Base-by-base conservation (phyloP, 2,113 vertebrate genomes). In the Lathamus discolor region DNA sequence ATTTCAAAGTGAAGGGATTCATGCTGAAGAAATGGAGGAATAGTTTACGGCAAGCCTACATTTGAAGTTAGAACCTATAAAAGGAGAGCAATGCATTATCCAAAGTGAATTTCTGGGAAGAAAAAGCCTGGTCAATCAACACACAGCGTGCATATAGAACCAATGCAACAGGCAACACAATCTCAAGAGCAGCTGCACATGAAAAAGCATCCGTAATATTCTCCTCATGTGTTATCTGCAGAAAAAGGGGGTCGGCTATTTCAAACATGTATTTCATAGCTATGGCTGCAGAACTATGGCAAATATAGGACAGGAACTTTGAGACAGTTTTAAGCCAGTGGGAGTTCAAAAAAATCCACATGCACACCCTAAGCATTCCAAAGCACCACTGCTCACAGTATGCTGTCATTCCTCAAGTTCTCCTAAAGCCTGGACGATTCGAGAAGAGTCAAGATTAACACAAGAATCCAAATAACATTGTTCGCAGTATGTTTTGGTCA, bases 111-210 rank as follows among this genome's bases (percentile, higher is more conserved):
- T 92, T 82, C 62, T 39, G 3, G 0, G 39, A 59, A 75, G 43
- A 59, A 80, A 63, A 69, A 37, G 49, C 27, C 57, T 20, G 64
- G 51, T 6, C 35, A 35, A 6, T 37, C 57, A 48, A 27, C 23
- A 39, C 13, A 39, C 6, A 11, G 24, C 33, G 73, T 3, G 8
- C 23, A 39, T 0, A 22, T 0, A 43, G 80, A 70, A 62, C 23
- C 57, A 43, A 9, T 8, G n/a, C 9, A 72, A 44, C 7, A 55
- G 70, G 35, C 55, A 87, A 13, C 52, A 28, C 73, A 52, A 63
- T 31, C 37, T 48, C 25, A 33, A 74, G 19, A 49, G 29, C 22
- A 66, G 16, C 10, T 31, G 48, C 49, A 48, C 4, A 2, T 31
- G 51, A 80, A 39, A 67, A 84, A 63, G 9, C n/a, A 57, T 27